Evolutionary conservation across 2,113 vertebrate genomes (phyloP).

Genomic region (Struthidea cinerea): DNA sequence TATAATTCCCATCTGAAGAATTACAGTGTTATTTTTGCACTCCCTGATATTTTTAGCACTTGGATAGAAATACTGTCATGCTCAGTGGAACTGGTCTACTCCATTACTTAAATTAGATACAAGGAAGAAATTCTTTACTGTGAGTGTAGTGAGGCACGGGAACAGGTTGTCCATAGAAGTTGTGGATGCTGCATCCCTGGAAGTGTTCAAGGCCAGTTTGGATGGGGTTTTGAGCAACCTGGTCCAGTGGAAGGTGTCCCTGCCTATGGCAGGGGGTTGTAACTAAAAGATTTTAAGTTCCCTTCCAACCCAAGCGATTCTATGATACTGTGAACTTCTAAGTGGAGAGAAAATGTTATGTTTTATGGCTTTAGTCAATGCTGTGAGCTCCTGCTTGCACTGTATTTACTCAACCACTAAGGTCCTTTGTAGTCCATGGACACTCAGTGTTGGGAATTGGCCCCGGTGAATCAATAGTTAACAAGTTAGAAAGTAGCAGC

Average conservation of each 20-base stretch:
- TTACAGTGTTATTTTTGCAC: conserved; percentile 9
- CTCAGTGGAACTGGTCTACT: neutral
- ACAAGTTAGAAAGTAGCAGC: neutral
- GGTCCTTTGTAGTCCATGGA: neutral
- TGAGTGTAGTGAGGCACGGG: neutral
- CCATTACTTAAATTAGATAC: neutral
- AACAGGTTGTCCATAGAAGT: neutral
- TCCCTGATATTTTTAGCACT: conserved; percentile 1
- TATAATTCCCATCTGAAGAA: conserved; percentile 22
- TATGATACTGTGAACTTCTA: neutral
- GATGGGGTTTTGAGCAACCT: neutral
- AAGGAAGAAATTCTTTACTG: neutral
- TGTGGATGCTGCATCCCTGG: neutral
- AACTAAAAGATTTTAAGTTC: neutral
- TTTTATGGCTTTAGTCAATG: neutral
- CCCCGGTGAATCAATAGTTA: neutral
- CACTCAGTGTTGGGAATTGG: neutral
- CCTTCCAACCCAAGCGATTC: neutral
- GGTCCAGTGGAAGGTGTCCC: neutral
- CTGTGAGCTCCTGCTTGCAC: neutral
- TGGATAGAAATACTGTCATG: neutral
- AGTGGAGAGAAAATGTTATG: neutral
- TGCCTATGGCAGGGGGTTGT: neutral
- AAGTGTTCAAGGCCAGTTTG: neutral
- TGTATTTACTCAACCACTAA: neutral